Evolutionary conservation across 2,888 invertebrate genomes (phyloP).

Genomic region (Microctonus aethiopoides): DNA sequence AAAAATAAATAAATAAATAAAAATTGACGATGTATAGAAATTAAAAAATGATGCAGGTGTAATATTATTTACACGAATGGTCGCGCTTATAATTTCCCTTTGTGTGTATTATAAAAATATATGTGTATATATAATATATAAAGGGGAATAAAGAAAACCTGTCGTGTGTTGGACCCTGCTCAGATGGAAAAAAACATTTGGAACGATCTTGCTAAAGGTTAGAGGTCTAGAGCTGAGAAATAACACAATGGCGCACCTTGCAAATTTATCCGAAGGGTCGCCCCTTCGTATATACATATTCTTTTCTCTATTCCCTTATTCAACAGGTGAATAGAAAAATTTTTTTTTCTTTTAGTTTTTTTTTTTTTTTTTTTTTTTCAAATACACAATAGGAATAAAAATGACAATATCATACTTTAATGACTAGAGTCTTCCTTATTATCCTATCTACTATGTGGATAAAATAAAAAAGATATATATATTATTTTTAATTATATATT

Average conservation of each 20-base stretch:
- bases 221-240: conserved; percentile 18
- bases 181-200: conserved; percentile 29
- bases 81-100: conserved; percentile 34
- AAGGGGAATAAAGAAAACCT: conserved; percentile 33
- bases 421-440: neutral
- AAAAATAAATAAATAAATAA: neutral
- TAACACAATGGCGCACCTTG: conserved; percentile 46
- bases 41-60: conserved; percentile 40
- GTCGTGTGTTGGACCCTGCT: conserved; percentile 23
- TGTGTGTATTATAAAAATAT: neutral
- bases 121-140: conserved; percentile 21
- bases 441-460: too few relatives aligned
- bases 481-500: too few relatives aligned
- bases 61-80: conserved; percentile 41
- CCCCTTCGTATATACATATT: conserved; percentile 14
- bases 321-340: conserved; percentile 42
- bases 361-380: too few relatives aligned
- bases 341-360: too few relatives aligned
- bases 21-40: conserved; percentile 40
- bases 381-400: conserved; percentile 26
- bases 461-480: too few relatives aligned
- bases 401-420: neutral
- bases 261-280: conserved; percentile 36
- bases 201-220: conserved; percentile 20
- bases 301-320: conserved; percentile 17